Base-by-base conservation (phyloP, 2,888 invertebrate genomes). In the Willowsia nigromaculata region DNA sequence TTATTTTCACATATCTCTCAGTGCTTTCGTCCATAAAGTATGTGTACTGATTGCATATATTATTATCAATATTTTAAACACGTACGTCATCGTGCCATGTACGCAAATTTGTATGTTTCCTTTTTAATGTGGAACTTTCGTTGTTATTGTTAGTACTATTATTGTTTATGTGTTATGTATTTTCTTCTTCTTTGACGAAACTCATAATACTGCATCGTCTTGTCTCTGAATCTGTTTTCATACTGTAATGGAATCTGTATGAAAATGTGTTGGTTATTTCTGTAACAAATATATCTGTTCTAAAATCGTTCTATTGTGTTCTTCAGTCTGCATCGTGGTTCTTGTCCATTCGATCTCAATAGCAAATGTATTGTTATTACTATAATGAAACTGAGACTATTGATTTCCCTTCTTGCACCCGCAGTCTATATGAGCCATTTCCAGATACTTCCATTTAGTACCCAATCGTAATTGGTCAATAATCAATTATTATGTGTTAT, bases 281-380 rank as follows among this genome's bases (percentile, higher is more conserved):
- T 4, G 30, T 30, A 62, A 62, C 15, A 62, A 6, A 53, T 59
- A 37, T 43, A 2, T 11, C 27, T 13, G 15, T 15, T 11, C 11
- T 13, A 25, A 68, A 13, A 18, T 33, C 7, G 7, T 13, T 37
- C 30, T 30, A 25, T 30, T 68, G 65, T 30, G 13, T 33, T 68
- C 37, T 37, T 40, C 18, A 68, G 22, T 68, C 9, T 68, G 68
- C 68, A 68, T 71, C 71, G 71, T 71, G 43, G 43, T 15, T 71
- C 18, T 71, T 71, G 18, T 65, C n/a, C 33, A 11, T 37, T 37
- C 0, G 33, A 9, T 65, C 5, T 59, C 27, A 15, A 59, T 18
- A 53, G 37, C 1, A 27, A 30, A 59, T 37, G 37, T 65, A 18
- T 27, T 25, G 22, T 15, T 65, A 18, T 65, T 33, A 65, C 37